phyloP scores from a whole-genome alignment of 2,888 invertebrate species.

The Hedychridium roseum region DNA sequence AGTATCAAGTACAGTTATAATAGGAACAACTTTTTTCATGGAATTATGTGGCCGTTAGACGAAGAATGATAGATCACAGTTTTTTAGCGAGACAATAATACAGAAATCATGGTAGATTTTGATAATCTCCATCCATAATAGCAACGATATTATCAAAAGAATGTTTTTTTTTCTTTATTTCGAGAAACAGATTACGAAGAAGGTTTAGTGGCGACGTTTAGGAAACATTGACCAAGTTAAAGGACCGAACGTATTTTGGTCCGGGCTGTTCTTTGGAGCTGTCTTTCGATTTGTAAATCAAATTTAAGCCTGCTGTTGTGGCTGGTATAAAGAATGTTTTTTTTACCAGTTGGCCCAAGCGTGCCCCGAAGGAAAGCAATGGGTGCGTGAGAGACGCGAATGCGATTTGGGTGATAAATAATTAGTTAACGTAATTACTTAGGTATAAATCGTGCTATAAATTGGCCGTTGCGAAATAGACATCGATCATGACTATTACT shows the following conservation, averaged over 20 bases:
- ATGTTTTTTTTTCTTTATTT: not conserved
- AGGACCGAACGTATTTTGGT: conserved; percentile 15
- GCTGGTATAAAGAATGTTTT: conserved; percentile 21
- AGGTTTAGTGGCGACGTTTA: too few species aligned
- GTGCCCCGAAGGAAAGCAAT: conserved; percentile 9
- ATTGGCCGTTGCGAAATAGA: conserved; percentile 6
- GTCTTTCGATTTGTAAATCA: conserved; percentile 12
- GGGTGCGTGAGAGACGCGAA: conserved; percentile 21
- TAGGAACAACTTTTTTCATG: conserved; percentile 7
- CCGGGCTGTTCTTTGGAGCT: conserved; percentile 13
- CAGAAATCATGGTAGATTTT: conserved; percentile 11
- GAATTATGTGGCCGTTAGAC: conserved; percentile 7
- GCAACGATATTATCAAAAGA: conserved; percentile 8
- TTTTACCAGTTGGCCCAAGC: conserved; percentile 32
- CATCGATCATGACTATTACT: not conserved
- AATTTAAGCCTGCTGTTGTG: conserved; percentile 16
- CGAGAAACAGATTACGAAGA: too few species aligned
- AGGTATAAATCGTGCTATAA: conserved; percentile 17
- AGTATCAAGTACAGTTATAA: conserved; percentile 3
- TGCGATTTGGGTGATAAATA: conserved; percentile 38
- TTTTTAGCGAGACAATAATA: not conserved
- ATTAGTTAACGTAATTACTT: conserved; percentile 30
- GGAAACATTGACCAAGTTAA: too few species aligned
- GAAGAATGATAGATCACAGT: conserved; percentile 3
- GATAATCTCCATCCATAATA: conserved; percentile 5